Conservation (phyloP, 2,113 vertebrate genomes). For the Cygnus atratus region DNA sequence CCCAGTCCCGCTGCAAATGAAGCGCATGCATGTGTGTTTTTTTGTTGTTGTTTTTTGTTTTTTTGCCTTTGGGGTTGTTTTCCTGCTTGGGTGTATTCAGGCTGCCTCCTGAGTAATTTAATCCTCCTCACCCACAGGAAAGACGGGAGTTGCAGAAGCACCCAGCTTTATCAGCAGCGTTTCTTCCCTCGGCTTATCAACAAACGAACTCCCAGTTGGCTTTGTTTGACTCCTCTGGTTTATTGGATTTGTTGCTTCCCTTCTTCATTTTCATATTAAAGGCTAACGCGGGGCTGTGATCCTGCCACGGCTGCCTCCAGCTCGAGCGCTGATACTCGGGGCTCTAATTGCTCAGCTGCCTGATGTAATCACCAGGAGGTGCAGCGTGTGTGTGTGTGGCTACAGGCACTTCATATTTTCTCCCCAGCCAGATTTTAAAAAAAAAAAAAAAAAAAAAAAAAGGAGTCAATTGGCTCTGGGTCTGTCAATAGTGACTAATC, state of each 20-base stretch:
- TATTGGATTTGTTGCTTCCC: slow-evolving; percentile 44
- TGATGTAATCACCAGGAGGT: slow-evolving; percentile 33
- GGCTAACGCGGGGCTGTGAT: slow-evolving; percentile 17
- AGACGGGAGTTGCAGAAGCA: not conserved
- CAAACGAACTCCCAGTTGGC: slow-evolving; percentile 11
- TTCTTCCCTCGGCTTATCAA: slow-evolving; percentile 1
- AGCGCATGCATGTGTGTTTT: fast-evolving
- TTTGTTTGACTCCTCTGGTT: slow-evolving; percentile 45
- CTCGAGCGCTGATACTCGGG: not conserved
- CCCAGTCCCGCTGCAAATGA: not conserved
- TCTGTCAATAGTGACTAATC: slow-evolving; percentile 72
- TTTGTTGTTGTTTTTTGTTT: not conserved
- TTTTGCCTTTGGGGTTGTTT: not conserved
- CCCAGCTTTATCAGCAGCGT: fast-evolving
- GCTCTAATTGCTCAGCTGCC: slow-evolving; percentile 53
- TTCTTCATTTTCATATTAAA: slow-evolving; percentile 67
- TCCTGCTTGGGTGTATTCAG: not conserved
- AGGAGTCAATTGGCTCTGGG: slow-evolving; percentile 39
- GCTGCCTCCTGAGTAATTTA: not conserved
- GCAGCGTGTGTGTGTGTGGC: not conserved
- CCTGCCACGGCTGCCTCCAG: slow-evolving; percentile 36
- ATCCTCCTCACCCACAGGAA: not conserved
- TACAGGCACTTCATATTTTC: slow-evolving; percentile 42
- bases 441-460: not conserved
- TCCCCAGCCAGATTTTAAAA: not conserved